These are phyloP conservation scores for Dichetophora obliterata DNA, from an alignment of 2,888 invertebrate species.

Conservation along the genomic window DNA sequence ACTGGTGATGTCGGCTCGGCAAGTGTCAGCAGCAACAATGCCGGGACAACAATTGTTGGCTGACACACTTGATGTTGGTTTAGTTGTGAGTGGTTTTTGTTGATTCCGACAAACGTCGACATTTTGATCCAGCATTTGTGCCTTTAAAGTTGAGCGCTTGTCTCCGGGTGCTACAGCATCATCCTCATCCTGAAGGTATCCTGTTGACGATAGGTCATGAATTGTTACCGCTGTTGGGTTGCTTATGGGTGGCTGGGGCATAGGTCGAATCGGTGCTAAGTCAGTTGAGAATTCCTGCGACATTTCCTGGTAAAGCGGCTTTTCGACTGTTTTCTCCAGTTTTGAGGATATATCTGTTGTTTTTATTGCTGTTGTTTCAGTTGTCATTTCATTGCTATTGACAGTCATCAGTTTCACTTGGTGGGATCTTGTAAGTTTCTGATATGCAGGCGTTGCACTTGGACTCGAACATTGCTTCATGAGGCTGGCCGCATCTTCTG, in stretches of 20 bases:
- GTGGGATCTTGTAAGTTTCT: neutral
- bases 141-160: neutral
- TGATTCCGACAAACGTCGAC: constrained; percentile 44
- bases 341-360: neutral
- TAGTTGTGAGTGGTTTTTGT: constrained; percentile 22
- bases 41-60: constrained; percentile 43
- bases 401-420: neutral
- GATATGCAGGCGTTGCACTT: neutral
- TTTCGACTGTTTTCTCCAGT: constrained; percentile 46
- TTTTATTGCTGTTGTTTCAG: constrained; percentile 18
- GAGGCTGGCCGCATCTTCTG: neutral
- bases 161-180: constrained; percentile 43
- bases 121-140: constrained; percentile 37
- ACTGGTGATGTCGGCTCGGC: constrained; percentile 48
- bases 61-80: constrained; percentile 41
- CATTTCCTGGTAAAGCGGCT: constrained; percentile 50
- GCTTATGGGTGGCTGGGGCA: neutral
- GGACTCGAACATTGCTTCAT: neutral
- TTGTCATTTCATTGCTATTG: neutral
- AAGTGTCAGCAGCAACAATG: constrained; percentile 35
- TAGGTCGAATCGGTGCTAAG: neutral
- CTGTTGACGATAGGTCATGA: constrained; percentile 32
- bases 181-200: neutral
- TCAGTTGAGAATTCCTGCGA: neutral
- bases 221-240: constrained; percentile 18